A percentile compares a stretch with the other conserved stretches of the same genome.
Conservation (phyloP, 2,797 vertebrate species). For the Coreius guichenoti region DNA sequence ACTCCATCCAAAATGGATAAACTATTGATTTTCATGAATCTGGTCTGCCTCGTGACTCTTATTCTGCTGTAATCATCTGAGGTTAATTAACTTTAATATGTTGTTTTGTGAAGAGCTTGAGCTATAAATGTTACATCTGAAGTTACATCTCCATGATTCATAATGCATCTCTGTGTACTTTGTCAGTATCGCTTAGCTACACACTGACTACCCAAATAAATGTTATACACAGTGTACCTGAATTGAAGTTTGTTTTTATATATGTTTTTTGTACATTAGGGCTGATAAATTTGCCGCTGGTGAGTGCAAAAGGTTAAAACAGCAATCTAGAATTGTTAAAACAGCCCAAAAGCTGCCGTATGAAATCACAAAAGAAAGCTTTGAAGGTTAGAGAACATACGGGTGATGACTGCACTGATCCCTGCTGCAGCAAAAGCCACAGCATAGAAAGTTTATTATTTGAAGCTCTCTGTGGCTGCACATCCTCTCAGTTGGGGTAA, state of each 20-base stretch:
- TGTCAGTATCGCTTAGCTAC: slow-evolving; percentile 16
- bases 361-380: slow-evolving; percentile 11
- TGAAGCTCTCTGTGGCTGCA: slow-evolving; percentile 5
- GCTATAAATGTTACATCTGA: slow-evolving; percentile 36
- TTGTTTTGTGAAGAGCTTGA: slow-evolving; percentile 38
- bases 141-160: slow-evolving; percentile 40
- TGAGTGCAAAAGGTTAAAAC: slow-evolving; percentile 18
- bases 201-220: not conserved
- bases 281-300: not conserved
- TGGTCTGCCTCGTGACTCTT: slow-evolving; percentile 23
- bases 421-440: slow-evolving; percentile 15
- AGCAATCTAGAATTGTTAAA: not conserved
- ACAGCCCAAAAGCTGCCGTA: slow-evolving; percentile 11
- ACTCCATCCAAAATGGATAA: slow-evolving; percentile 6
- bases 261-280: not conserved
- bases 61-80: slow-evolving; percentile 27
- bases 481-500: not conserved
- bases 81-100: slow-evolving; percentile 49
- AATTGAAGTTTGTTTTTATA: not conserved
- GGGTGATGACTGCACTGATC: slow-evolving; percentile 1
- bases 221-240: not conserved
- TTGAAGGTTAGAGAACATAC: slow-evolving; percentile 27
- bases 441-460: slow-evolving; percentile 33
- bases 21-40: slow-evolving; percentile 36
- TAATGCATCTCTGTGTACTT: slow-evolving; percentile 27